Percentiles rank a stretch among this genome's conserved stretches.
Conservation (phyloP, 2,113 vertebrate genomes). For the Ictalurus punctatus region DNA sequence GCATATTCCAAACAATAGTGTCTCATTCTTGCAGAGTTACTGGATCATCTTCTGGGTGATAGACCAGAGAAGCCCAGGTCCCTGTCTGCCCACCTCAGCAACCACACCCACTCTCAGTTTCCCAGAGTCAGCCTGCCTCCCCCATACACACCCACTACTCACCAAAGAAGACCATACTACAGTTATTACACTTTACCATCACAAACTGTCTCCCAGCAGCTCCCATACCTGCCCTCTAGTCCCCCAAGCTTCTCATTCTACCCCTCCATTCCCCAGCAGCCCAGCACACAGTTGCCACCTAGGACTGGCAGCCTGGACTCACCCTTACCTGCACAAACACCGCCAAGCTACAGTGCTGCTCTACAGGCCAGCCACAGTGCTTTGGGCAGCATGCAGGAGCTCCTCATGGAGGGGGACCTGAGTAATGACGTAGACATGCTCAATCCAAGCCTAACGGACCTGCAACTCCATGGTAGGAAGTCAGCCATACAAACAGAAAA, state of each 20-base stretch:
- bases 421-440: constrained; percentile 87
- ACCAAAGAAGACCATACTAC: constrained; percentile 22
- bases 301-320: constrained; percentile 67
- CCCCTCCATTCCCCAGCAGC: constrained; percentile 70
- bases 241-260: constrained; percentile 73
- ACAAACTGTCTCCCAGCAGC: constrained; percentile 59
- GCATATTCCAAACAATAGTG: background rate
- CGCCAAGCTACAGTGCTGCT: constrained; percentile 69
- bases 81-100: constrained; percentile 61
- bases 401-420: constrained; percentile 81
- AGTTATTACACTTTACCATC: constrained; percentile 58
- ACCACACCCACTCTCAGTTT: constrained; percentile 61
- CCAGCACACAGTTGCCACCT: constrained; percentile 63
- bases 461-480: constrained; percentile 84
- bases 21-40: constrained; percentile 76
- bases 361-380: constrained; percentile 70
- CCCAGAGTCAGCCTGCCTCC: constrained; percentile 60
- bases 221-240: constrained; percentile 53
- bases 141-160: constrained; percentile 47
- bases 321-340: constrained; percentile 76
- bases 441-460: constrained; percentile 90
- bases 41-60: constrained; percentile 87
- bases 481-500: background rate
- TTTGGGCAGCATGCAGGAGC: constrained; percentile 76
- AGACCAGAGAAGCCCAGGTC: constrained; percentile 77